Conservation (phyloP, 2,113 vertebrate species). For the Agelaius tricolor region DNA sequence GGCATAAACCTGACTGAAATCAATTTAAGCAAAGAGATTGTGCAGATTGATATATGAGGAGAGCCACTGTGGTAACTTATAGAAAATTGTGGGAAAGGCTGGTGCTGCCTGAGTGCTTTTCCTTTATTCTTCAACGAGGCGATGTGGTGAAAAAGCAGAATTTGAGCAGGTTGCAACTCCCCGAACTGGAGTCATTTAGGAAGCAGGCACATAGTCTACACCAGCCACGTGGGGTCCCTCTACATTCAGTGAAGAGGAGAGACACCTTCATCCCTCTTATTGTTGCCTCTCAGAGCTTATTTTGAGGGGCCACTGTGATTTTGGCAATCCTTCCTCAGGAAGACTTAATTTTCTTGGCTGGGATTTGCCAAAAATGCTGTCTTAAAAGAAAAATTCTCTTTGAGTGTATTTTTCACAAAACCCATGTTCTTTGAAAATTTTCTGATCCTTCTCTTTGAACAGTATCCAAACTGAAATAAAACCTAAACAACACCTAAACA, state of each 20-base stretch:
- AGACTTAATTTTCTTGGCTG: neutral
- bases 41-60: neutral
- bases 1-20: neutral
- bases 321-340: neutral
- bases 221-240: constrained; percentile 59
- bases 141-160: neutral
- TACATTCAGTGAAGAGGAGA: constrained; percentile 40
- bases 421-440: neutral
- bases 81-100: neutral
- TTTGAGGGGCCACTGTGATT: neutral
- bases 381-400: neutral
- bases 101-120: neutral
- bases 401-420: neutral
- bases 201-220: neutral
- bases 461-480: neutral
- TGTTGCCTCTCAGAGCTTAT: neutral
- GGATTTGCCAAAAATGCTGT: neutral
- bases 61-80: neutral
- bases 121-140: neutral
- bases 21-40: neutral
- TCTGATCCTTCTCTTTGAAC: neutral
- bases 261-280: neutral
- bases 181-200: neutral
- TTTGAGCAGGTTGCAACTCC: neutral
- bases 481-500: neutral